These are phyloP conservation scores for Mesorhabditis spiculigera DNA, from an alignment of 2,888 invertebrate genomes.

Conservation along the genomic window DNA sequence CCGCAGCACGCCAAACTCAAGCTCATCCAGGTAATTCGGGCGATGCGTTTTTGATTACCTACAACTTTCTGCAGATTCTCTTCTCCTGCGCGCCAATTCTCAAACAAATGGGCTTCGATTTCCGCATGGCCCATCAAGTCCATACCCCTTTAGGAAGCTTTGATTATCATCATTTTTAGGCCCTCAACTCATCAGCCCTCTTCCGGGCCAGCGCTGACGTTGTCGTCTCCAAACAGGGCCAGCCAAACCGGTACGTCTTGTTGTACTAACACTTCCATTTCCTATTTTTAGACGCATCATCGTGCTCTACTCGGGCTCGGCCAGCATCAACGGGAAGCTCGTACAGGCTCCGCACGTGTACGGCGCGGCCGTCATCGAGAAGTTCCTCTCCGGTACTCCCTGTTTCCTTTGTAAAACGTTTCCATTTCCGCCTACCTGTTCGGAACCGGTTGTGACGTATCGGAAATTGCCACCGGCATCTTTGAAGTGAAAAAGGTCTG, in stretches of 20 bases:
- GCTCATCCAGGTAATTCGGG: not conserved
- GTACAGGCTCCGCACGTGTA: not conserved
- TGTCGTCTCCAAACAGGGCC: too few species aligned
- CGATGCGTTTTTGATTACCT: not conserved
- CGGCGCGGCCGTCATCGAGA: not conserved
- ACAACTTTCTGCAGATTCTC: not conserved
- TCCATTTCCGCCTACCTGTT: not conserved
- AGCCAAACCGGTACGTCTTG: too few species aligned
- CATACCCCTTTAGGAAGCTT: not conserved
- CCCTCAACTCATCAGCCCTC: too few species aligned
- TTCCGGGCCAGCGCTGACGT: not conserved
- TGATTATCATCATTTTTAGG: not conserved
- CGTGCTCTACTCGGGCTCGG: too few species aligned
- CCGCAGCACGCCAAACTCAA: not conserved
- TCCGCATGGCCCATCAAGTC: slow-evolving; percentile 2
- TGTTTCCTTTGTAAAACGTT: not conserved
- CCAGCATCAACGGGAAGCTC: too few species aligned
- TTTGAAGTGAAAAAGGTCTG: not conserved
- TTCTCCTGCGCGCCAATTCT: not conserved
- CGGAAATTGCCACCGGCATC: not conserved
- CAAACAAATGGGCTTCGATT: not conserved
- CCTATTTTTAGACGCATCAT: too few species aligned
- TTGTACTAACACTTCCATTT: too few species aligned
- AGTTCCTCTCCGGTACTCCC: not conserved
- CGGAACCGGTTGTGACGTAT: not conserved